phyloP scores from a whole-genome alignment of 2,888 invertebrate genomes.

The Steinernema carpocapsae region DNA sequence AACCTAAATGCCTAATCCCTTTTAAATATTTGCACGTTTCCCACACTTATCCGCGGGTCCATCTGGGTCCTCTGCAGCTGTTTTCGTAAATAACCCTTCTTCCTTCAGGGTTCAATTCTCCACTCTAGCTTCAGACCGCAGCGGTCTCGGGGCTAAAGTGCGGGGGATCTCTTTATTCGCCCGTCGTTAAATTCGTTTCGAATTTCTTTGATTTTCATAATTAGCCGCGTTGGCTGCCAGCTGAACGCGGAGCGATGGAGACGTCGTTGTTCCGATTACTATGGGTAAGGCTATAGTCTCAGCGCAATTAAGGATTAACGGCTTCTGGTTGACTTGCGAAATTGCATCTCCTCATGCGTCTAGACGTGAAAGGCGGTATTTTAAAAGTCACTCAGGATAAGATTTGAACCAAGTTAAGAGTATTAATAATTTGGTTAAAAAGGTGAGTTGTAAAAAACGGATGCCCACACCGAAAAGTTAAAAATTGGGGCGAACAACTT shows the following conservation, averaged over 20 bases:
- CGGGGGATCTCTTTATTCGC: not conserved
- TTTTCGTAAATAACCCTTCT: not conserved
- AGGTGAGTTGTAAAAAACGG: no score
- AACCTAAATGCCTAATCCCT: not conserved
- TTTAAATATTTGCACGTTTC: not conserved
- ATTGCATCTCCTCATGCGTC: not conserved
- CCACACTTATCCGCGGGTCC: not conserved
- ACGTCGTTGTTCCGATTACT: not conserved
- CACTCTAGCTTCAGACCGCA: not conserved
- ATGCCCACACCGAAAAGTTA: no score
- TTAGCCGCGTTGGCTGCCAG: conserved; percentile 10
- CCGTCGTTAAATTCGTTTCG: conserved; percentile 28
- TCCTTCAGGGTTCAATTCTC: not conserved
- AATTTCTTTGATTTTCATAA: conserved; percentile 32
- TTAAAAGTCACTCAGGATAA: no score
- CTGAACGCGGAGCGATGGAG: not conserved
- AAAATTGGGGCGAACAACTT: no score
- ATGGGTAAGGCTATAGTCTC: not conserved
- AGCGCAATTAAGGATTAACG: conserved; percentile 12
- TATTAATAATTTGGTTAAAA: no score
- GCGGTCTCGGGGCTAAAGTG: not conserved
- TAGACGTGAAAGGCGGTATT: not conserved
- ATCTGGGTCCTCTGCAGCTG: conserved; percentile 10
- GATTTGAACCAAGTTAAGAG: no score
- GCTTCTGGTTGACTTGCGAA: not conserved